Conservation (phyloP, 2,113 vertebrate genomes). For the Thinocorus orbignyianus region DNA sequence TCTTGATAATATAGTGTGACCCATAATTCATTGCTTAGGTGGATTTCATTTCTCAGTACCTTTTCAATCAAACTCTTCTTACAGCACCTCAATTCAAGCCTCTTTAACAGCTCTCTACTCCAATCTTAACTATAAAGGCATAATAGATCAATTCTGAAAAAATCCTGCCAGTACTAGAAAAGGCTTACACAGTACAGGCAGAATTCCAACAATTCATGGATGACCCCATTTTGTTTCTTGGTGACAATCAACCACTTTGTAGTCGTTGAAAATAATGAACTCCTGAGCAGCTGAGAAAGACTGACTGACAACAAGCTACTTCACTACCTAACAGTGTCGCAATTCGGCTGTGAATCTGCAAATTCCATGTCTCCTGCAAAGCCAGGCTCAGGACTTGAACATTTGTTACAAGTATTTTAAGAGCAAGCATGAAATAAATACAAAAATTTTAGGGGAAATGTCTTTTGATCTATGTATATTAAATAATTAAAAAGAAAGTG, state of each 20-base stretch:
- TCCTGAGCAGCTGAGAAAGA: slow-evolving; percentile 15
- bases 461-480: not conserved
- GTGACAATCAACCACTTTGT: not conserved
- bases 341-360: not conserved
- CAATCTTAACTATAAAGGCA: not conserved
- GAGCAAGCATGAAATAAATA: not conserved
- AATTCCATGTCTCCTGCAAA: not conserved
- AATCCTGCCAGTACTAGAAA: not conserved
- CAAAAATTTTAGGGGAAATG: not conserved
- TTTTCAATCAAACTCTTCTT: slow-evolving; percentile 61
- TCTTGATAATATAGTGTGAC: not conserved
- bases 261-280: not conserved
- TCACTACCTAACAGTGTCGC: not conserved
- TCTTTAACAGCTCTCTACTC: slow-evolving; percentile 47
- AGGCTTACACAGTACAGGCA: not conserved
- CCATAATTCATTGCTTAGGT: not conserved
- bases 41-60: slow-evolving; percentile 14
- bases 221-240: not conserved
- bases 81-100: slow-evolving; percentile 46
- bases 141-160: not conserved
- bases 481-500: not conserved
- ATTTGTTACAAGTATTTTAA: not conserved
- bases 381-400: not conserved
- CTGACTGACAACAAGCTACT: not conserved
- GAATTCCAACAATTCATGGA: not conserved